Percentiles rank a stretch among this genome's conserved stretches.
phyloP scores from a whole-genome alignment of 2,888 invertebrate species.

The Erannis defoliaria region DNA sequence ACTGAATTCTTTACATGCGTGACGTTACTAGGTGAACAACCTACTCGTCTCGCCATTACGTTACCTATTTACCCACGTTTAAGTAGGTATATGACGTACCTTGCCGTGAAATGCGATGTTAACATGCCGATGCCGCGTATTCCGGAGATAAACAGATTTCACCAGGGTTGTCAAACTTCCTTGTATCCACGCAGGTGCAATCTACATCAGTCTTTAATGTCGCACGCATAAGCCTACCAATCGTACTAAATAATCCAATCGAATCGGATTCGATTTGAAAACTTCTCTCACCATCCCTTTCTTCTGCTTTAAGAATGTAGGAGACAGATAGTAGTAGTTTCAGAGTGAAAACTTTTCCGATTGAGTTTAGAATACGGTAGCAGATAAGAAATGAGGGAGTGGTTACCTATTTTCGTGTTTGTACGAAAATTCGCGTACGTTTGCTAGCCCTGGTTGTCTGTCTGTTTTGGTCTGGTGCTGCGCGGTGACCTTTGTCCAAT shows the following conservation, averaged over 20 bases:
- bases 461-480: background rate
- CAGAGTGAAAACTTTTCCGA: too few relatives aligned
- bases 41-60: conserved; percentile 4
- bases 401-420: too few relatives aligned
- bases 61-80: conserved; percentile 12
- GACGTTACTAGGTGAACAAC: conserved; percentile 7
- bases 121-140: background rate
- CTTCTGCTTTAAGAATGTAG: too few relatives aligned
- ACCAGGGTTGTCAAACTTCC: background rate
- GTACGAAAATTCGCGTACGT: background rate
- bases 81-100: conserved; percentile 8
- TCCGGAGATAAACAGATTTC: background rate
- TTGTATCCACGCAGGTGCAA: background rate
- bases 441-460: background rate
- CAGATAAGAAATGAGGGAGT: too few relatives aligned
- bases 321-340: too few relatives aligned
- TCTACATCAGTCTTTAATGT: too few relatives aligned
- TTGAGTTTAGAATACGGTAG: too few relatives aligned
- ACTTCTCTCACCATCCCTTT: too few relatives aligned
- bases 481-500: background rate
- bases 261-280: too few relatives aligned
- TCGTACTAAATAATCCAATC: too few relatives aligned
- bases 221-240: too few relatives aligned
- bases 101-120: conserved; percentile 1
- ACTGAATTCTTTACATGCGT: background rate